Conservation (phyloP, 2,113 vertebrate species). For the Eulacestoma nigropectus region DNA sequence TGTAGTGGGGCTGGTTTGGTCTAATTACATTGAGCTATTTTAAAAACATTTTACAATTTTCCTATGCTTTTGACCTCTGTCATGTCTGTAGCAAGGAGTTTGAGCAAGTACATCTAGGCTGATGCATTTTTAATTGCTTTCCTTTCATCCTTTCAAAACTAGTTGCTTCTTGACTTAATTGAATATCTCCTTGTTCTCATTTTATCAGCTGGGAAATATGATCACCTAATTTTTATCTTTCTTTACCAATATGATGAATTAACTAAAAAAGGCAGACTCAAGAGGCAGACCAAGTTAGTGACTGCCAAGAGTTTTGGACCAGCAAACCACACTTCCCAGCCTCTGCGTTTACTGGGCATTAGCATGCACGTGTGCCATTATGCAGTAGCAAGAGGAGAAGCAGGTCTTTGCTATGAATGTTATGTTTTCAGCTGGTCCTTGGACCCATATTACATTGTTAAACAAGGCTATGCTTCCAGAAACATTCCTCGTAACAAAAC, state of each 20-base stretch:
- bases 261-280: not conserved
- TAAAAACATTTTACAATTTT: not conserved
- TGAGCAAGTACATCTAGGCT: not conserved
- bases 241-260: not conserved
- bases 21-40: not conserved
- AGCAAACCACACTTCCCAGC: not conserved
- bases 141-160: not conserved
- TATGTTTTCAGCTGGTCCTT: not conserved
- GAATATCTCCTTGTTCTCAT: not conserved
- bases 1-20: not conserved
- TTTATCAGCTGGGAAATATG: not conserved
- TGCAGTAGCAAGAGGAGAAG: not conserved
- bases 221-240: not conserved
- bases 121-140: constrained; percentile 17
- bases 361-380: fast-evolving
- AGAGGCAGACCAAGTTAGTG: not conserved
- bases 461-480: not conserved
- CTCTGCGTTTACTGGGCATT: not conserved
- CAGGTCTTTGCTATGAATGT: not conserved
- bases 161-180: not conserved
- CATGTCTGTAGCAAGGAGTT: not conserved
- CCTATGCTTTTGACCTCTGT: not conserved
- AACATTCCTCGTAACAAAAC: not conserved
- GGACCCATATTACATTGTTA: not conserved
- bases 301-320: not conserved